Evolutionary conservation across 2,888 invertebrate genomes (phyloP), one percentile per base, ranked within the genome.

Genomic region (Endomychus coccineus): DNA sequence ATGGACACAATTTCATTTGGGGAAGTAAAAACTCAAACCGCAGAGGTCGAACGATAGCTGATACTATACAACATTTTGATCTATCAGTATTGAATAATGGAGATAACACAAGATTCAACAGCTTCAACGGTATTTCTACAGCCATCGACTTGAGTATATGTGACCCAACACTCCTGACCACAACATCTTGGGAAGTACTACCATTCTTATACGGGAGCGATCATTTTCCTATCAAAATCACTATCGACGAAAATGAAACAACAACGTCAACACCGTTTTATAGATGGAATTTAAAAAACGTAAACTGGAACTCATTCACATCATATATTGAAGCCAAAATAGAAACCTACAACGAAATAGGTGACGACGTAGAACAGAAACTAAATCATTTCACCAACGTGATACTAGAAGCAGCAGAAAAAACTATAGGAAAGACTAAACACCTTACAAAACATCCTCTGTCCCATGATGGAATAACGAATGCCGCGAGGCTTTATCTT

Each of bases 391-490:
- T n/a, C n/a, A n/a, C n/a, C n/a, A n/a, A n/a, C n/a, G n/a, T n/a
- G n/a, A n/a, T n/a, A n/a, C n/a, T n/a, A 9, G 16, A 37, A 15
- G 22, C 9, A n/a, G 6, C 16, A 4, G 2, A 9, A 9, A 27
- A 27, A 7, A 27, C 27, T 10, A 34, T 19, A 27, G 27, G 27
- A 4, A 34, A 37, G 16, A 23, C 7, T 4, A 5, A 14, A 16
- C 10, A 14, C 3, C 10, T 5, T 9, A 13, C 7, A 9, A 27
- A 21, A 2, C n/a, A 14, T n/a, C 24, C 9, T 22, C 19, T 7
- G 41, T 31, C 4, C 43, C 40, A 16, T 49, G 40, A 42, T 50
- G 43, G 45, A 46, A 42, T 21, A 24, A 40, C 11, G 36, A 45
- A 15, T 44, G 45, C 13, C 23, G 35, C 13, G 14, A 32, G 17